Percentiles rank a stretch among this genome's conserved stretches.
These are phyloP conservation scores for Neocrepidodera transversa DNA, from an alignment of 2,888 invertebrate species.

Conservation along the genomic window DNA sequence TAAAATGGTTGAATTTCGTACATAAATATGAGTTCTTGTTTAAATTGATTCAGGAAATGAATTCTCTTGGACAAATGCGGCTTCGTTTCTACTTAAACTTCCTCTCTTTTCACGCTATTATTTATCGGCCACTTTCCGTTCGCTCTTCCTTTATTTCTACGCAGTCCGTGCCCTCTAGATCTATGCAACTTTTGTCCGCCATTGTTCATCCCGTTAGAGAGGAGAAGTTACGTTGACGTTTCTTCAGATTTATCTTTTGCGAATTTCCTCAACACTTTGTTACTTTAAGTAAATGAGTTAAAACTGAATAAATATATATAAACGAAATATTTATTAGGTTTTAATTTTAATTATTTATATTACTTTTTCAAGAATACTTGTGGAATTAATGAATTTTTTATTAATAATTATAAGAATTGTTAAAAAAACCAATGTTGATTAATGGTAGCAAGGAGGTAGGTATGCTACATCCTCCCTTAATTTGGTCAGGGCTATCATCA, in stretches of 20 bases:
- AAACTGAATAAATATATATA: not conserved
- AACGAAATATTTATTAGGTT: no score
- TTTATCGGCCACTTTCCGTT: conserved; percentile 59
- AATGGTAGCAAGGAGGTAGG: no score
- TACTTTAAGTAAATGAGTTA: not conserved
- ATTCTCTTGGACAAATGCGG: conserved; percentile 58
- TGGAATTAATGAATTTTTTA: no score
- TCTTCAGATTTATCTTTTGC: conserved; percentile 24
- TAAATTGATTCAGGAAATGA: conserved; percentile 62
- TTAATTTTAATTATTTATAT: no score
- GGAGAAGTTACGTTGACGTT: conserved; percentile 19
- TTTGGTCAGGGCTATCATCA: no score
- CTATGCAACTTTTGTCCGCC: conserved; percentile 7
- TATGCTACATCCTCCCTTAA: no score
- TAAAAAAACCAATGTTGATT: no score
- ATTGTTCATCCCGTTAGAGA: conserved; percentile 19
- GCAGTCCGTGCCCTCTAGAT: conserved; percentile 19
- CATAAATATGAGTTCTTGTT: conserved; percentile 57
- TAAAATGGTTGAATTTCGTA: conserved; percentile 57
- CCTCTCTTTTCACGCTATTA: conserved; percentile 57
- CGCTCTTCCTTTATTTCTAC: conserved; percentile 45
- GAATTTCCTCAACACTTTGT: conserved; percentile 24
- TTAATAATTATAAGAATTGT: no score
- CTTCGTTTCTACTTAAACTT: conserved; percentile 56
- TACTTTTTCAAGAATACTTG: no score